Evolutionary conservation across 2,797 vertebrate species (phyloP).

Genomic region (Caiman crocodilus): DNA sequence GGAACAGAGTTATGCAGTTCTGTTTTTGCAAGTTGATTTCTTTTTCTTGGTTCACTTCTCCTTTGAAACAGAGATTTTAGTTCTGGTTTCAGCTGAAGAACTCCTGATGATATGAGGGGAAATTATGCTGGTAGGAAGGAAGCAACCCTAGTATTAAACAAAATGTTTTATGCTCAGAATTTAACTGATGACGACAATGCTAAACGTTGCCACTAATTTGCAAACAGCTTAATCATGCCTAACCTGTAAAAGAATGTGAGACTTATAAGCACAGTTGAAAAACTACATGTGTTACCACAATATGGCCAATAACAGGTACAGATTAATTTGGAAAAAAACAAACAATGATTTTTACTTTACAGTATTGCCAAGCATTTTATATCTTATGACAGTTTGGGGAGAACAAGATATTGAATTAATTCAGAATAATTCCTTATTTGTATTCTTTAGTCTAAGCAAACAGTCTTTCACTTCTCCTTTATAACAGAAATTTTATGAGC

Average conservation of each 20-base stretch:
- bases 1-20: background rate
- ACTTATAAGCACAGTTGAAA: constrained; percentile 29
- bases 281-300: background rate
- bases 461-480: constrained; percentile 38
- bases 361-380: constrained; percentile 23
- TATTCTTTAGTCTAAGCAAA: constrained; percentile 51
- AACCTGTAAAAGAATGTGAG: constrained; percentile 13
- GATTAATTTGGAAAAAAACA: constrained; percentile 4
- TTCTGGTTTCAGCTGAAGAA: background rate
- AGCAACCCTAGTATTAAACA: background rate
- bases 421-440: constrained; percentile 63
- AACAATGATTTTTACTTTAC: constrained; percentile 21
- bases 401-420: constrained; percentile 52
- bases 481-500: constrained; percentile 36
- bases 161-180: background rate
- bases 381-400: constrained; percentile 7
- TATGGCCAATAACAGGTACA: background rate
- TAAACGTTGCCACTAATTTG: background rate
- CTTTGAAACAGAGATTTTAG: background rate
- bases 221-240: background rate
- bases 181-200: background rate
- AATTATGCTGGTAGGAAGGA: background rate
- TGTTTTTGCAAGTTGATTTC: background rate
- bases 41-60: background rate
- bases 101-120: background rate